Conservation (phyloP, 1,140 invertebrate genomes). For the Panonychus citri region DNA sequence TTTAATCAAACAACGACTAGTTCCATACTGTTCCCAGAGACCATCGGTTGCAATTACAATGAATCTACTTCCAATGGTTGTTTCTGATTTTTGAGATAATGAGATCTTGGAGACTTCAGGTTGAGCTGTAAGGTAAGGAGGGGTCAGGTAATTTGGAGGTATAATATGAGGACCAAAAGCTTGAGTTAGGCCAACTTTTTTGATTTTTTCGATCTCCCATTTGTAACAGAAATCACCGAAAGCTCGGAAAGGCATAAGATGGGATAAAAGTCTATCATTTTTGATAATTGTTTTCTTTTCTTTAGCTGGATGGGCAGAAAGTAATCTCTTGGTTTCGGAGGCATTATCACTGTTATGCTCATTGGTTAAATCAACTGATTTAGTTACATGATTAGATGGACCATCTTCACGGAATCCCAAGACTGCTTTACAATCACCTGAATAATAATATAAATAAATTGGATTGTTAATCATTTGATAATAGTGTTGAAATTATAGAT, state of each 20-base stretch:
- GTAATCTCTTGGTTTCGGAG: conserved; percentile 36
- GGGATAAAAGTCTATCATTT: conserved; percentile 68
- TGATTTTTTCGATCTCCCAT: conserved; percentile 54
- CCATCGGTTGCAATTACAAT: conserved; percentile 90
- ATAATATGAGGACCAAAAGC: conserved; percentile 26
- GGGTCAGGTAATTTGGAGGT: conserved; percentile 64
- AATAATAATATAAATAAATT: too few relatives aligned
- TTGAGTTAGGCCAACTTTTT: conserved; percentile 30
- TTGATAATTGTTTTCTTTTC: conserved; percentile 64
- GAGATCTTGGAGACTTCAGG: conserved; percentile 41
- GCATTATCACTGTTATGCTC: conserved; percentile 80
- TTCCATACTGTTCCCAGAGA: conserved; percentile 66
- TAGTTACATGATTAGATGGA: conserved; percentile 24
- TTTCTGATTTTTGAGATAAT: background rate
- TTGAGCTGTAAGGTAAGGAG: conserved; percentile 76
- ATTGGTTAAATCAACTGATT: conserved; percentile 47
- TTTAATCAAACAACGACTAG: conserved; percentile 31
- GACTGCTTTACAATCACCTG: conserved; percentile 70
- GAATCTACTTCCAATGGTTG: conserved; percentile 58
- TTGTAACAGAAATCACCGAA: conserved; percentile 92
- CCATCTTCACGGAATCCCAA: conserved; percentile 33
- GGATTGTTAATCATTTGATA: too few relatives aligned
- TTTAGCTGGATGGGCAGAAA: conserved; percentile 52
- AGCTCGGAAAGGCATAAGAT: conserved; percentile 78
- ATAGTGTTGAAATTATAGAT: conserved; percentile 26